These are phyloP conservation scores for Steatornis caripensis DNA, from an alignment of 2,113 vertebrate genomes.

Conservation along the genomic window DNA sequence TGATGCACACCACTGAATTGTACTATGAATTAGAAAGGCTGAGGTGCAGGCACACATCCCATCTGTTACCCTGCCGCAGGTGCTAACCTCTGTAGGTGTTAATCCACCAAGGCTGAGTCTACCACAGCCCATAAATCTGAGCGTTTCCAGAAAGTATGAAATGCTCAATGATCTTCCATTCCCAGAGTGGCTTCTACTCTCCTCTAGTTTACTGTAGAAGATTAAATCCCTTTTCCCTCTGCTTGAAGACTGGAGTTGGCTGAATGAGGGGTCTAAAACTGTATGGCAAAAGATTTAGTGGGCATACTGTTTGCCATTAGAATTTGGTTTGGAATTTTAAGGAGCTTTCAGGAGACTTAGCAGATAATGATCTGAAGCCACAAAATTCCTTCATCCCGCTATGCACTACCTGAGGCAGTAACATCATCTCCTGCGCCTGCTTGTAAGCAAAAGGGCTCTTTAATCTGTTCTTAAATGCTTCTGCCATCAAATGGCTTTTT, in stretches of 20 bases:
- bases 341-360: not conserved
- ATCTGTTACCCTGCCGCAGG: not conserved
- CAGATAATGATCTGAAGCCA: slow-evolving; percentile 30
- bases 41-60: not conserved
- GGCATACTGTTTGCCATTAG: not conserved
- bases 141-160: not conserved
- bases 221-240: not conserved
- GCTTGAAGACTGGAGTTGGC: not conserved
- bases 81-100: not conserved
- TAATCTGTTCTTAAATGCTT: not conserved
- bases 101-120: not conserved
- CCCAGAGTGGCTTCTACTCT: not conserved
- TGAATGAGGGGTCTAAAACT: not conserved
- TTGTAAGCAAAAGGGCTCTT: not conserved
- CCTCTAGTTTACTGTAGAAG: not conserved
- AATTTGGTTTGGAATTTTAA: slow-evolving; percentile 42
- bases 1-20: not conserved
- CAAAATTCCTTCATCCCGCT: not conserved
- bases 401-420: not conserved
- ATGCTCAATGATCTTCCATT: not conserved
- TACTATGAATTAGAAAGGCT: not conserved
- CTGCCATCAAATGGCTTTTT: not conserved
- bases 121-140: not conserved
- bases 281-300: not conserved
- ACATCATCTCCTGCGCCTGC: not conserved